Conservation (phyloP, 2,113 vertebrate genomes). For the Osmerus eperlanus region DNA sequence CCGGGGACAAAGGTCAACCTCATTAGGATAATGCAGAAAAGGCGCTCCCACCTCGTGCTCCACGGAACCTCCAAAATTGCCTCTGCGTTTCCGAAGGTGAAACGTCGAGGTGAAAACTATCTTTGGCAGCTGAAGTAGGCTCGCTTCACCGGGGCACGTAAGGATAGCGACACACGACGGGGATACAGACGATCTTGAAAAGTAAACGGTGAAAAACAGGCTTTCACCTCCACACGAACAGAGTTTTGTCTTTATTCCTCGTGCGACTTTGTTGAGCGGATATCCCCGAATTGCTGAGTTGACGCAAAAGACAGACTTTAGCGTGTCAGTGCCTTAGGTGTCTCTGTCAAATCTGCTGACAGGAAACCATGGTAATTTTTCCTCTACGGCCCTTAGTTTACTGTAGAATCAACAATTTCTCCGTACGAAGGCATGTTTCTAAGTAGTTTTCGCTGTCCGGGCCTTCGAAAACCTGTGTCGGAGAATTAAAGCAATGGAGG, state of each 20-base stretch:
- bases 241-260: background rate
- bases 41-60: background rate
- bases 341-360: slow-evolving; percentile 11
- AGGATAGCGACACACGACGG: background rate
- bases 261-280: background rate
- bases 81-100: background rate
- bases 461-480: background rate
- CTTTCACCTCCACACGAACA: background rate
- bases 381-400: background rate
- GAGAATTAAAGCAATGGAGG: background rate
- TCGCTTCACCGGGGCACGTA: background rate
- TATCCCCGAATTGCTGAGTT: background rate
- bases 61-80: background rate
- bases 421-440: background rate
- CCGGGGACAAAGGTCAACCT: slow-evolving; percentile 44
- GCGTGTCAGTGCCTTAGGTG: slow-evolving; percentile 2
- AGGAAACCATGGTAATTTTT: slow-evolving; percentile 7
- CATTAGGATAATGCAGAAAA: slow-evolving; percentile 19
- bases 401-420: background rate
- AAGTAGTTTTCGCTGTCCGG: background rate
- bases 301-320: background rate
- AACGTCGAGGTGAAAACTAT: background rate
- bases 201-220: background rate
- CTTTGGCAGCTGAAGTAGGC: background rate
- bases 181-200: background rate